Conservation (phyloP, 2,888 invertebrate species). For the Eurytoma californica region DNA sequence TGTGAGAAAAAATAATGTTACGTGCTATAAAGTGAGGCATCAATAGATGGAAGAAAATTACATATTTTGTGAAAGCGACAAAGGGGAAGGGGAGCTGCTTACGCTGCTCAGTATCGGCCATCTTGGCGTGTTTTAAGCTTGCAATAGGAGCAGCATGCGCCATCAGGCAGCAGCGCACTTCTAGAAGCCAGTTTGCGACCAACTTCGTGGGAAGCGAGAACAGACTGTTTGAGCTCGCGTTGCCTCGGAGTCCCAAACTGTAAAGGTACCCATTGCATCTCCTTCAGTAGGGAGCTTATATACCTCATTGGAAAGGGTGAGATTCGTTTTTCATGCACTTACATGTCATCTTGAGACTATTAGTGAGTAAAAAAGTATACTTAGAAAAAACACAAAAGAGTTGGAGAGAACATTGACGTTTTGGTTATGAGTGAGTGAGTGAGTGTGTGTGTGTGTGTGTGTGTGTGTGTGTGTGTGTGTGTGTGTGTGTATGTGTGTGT, state of each 20-base stretch:
- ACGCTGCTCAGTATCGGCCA: not conserved
- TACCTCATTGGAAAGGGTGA: no score
- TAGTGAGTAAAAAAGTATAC: not conserved
- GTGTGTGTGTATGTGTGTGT: no score
- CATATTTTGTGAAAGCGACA: not conserved
- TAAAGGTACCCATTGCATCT: no score
- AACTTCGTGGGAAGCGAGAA: conserved; percentile 40
- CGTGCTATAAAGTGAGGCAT: not conserved
- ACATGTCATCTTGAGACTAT: not conserved
- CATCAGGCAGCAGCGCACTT: not conserved
- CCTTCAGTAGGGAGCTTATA: not conserved
- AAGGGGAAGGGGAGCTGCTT: not conserved
- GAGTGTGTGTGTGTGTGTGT: no score
- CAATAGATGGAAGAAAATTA: not conserved
- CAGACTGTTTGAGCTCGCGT: no score
- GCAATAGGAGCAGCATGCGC: not conserved
- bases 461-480: no score
- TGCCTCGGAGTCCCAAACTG: no score
- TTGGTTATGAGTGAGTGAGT: not conserved
- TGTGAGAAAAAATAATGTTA: not conserved
- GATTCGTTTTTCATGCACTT: not conserved
- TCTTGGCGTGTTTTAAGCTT: not conserved
- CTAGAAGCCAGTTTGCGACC: conserved; percentile 50
- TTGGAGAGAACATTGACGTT: not conserved
- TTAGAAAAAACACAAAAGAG: not conserved